Evolutionary conservation across 1,140 invertebrate species (phyloP).

Genomic region (Drosophila kepulauana): DNA sequence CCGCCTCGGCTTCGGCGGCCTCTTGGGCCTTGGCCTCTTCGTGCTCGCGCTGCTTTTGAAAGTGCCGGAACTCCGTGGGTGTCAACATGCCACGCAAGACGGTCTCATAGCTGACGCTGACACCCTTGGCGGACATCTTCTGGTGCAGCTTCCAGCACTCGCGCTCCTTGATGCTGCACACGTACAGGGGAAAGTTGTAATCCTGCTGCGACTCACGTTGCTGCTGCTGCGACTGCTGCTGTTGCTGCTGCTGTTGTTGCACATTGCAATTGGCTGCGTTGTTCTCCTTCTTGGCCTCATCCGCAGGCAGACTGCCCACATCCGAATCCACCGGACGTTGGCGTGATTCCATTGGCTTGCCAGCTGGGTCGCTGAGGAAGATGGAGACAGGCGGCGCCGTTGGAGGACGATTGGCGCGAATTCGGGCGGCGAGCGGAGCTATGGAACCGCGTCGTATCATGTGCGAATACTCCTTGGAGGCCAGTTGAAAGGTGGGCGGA

Average conservation of each 20-base stretch:
- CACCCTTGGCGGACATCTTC: slow-evolving; percentile 89
- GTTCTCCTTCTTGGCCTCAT: slow-evolving; percentile 77
- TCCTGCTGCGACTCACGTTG: slow-evolving; percentile 48
- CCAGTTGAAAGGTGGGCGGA: slow-evolving; percentile 75
- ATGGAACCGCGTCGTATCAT: slow-evolving; percentile 82
- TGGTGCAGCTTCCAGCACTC: slow-evolving; percentile 90
- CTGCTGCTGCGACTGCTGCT: slow-evolving; percentile 13
- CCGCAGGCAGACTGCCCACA: slow-evolving; percentile 10
- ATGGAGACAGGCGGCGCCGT: slow-evolving; percentile 84
- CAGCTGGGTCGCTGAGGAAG: slow-evolving; percentile 61
- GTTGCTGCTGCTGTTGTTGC: slow-evolving; percentile 25
- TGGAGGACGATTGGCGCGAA: slow-evolving; percentile 79
- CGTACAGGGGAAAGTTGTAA: slow-evolving; percentile 75
- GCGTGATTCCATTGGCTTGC: slow-evolving; percentile 34
- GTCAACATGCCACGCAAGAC: slow-evolving; percentile 90
- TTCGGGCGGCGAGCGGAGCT: slow-evolving; percentile 79
- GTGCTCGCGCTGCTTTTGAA: slow-evolving; percentile 85
- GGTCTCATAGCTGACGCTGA: slow-evolving; percentile 89
- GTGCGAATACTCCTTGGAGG: slow-evolving; percentile 81
- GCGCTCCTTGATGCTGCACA: slow-evolving; percentile 86
- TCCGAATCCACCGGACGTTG: slow-evolving; percentile 18
- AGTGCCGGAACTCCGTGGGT: slow-evolving; percentile 89
- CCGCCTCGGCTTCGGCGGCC: slow-evolving; percentile 65
- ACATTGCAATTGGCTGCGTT: slow-evolving; percentile 69
- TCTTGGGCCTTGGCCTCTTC: slow-evolving; percentile 72